Conservation (phyloP, 1,140 invertebrate genomes). For the Bombus waltoni region DNA sequence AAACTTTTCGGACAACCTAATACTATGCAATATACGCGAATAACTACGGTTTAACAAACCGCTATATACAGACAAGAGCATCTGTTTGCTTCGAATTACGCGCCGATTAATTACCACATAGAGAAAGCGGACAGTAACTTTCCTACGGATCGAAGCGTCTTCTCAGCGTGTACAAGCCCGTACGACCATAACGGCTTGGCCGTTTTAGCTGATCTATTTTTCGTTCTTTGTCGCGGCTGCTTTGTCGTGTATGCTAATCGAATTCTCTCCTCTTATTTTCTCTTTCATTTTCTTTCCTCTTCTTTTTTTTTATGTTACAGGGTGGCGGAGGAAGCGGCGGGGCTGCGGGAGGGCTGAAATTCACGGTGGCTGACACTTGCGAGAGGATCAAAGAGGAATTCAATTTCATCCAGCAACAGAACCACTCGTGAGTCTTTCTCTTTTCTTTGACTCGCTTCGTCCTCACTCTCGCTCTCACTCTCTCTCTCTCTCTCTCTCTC, state of each 20-base stretch:
- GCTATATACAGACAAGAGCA: too few species aligned
- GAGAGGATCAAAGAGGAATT: conserved; percentile 99
- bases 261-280: conserved; percentile 63
- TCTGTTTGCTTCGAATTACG: neutral
- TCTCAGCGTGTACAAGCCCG: neutral
- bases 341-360: conserved; percentile 91
- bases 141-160: neutral
- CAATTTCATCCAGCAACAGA: conserved; percentile 98
- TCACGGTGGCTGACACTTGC: conserved; percentile 97
- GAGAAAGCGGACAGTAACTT: neutral
- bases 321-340: conserved; percentile 94
- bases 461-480: conserved; percentile 11
- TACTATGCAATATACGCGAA: too few species aligned
- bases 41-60: too few species aligned
- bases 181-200: neutral
- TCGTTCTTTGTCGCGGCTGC: conserved; percentile 28
- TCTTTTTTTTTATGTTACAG: conserved; percentile 82
- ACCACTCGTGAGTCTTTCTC: conserved; percentile 94
- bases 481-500: neutral
- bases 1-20: too few species aligned
- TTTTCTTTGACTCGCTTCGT: conserved; percentile 48
- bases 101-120: neutral
- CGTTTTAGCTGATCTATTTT: conserved; percentile 19
- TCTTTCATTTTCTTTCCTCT: conserved; percentile 48
- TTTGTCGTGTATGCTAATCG: conserved; percentile 74